Base-by-base conservation (phyloP, 2,113 vertebrate genomes). In the Dipodomys ordii region DNA sequence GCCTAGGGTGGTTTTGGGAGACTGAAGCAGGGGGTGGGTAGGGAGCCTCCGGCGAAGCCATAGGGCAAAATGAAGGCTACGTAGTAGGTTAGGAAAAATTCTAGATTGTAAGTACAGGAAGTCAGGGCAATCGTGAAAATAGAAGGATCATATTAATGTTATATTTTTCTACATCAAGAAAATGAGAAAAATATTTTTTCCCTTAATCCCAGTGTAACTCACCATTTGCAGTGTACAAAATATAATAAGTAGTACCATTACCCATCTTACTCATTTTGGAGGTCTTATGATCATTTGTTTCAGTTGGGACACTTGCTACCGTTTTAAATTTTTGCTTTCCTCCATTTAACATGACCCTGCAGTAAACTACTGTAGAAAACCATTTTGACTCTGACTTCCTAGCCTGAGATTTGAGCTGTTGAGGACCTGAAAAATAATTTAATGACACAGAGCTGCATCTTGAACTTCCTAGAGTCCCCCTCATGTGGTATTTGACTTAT, bases 221-320 rank as follows among this genome's bases (percentile, higher is more conserved):
- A 46, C 23, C 83, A n/a, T 91, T 92, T 71, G 67, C 19, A 77
- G 74, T 32, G 74, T 49, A 93, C 7, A 88, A 81, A 90, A 18
- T 11, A 44, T 65, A 93, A 82, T 3, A 87, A 81, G 62, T 49
- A 80, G 28, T 53, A 53, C 15, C 64, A 30, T 32, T 64, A 64
- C 22, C 19, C 6, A 88, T 78, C 64, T 78, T 68, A 53, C 12
- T n/a, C 28, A 83, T 62, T 23, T 83, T 83, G 27, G 86, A 49
- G 10, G 4, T 53, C 79, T 85, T 71, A 44, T 19, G 30, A 82
- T 77, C 92, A 73, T 32, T 53, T 32, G 87, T 30, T 81, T 32
- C 90, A 3, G 69, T 28, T 93, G 8, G 65, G 53, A 77, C 9
- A 87, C 16, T 76, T 79, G 30, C 20, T 83, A 7, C 79, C 53